Base-by-base conservation (phyloP, 2,797 vertebrate species). In the Peromyscus attwateri region DNA sequence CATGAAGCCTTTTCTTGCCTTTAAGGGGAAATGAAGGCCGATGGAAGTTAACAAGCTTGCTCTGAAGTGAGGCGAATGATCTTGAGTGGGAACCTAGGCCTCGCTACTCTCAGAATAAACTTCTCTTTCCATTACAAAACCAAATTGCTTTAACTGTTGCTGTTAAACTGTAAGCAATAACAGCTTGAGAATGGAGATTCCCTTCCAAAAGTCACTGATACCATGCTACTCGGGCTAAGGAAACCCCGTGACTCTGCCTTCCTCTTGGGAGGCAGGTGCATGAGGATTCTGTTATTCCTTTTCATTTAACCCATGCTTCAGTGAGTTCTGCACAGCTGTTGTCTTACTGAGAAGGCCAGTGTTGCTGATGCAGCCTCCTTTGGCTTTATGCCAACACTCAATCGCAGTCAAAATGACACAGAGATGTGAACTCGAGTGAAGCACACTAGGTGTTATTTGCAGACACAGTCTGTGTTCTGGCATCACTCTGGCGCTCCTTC, bases 271-370 rank as follows among this genome's bases (percentile, higher is more conserved):
- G 77, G 64, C 40, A 62, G 8, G 12, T 34, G 14, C 10, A 55
- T 52, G 34, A 93, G 37, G 37, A 80, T 89, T 95, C 87, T 73
- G 68, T 95, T 46, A 82, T 40, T 95, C 80, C 19, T 88, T 81
- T 94, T 75, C 27, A 73, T 85, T 88, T 94, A 68, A 95, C 46
- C 6, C 46, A 40, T 37, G 73, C 52, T 92, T 76, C 46, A 68
- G 16, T 85, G 60, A 84, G 8, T 87, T 46, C 71, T 25, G 31
- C 31, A 16, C 31, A 16, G 37, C 57, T 82, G 57, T 37, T 29
- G 25, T 17, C n/a, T 40, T 82, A 29, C n/a, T 40, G 55, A 62
- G 62, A 17, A 40, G 3, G 23, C 79, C 23, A 2, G 13, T 40
- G 25, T 12, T 40, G 55, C n/a, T 60, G 23, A 29, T 29, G 55